Evolutionary conservation across 2,888 invertebrate species (phyloP).

Genomic region (Ochropleura leucogaster): DNA sequence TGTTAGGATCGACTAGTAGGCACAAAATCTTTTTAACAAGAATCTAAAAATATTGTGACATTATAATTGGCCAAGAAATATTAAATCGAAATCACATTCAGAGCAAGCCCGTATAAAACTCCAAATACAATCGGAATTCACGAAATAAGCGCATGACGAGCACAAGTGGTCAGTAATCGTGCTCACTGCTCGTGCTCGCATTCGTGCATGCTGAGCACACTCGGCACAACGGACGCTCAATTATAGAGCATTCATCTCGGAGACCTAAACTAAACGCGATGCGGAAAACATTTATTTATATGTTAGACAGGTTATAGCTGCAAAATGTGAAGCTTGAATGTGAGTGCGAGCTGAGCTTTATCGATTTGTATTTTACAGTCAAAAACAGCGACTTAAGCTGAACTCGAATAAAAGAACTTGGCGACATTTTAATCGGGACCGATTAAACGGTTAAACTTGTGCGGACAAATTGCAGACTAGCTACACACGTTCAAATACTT

Average conservation of each 20-base stretch:
- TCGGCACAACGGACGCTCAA: slow-evolving; percentile 61
- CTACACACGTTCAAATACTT: background rate
- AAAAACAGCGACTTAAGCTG: background rate
- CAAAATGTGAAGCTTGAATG: background rate
- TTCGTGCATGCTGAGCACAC: slow-evolving; percentile 47
- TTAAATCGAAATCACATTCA: background rate
- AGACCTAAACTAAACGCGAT: slow-evolving; percentile 16
- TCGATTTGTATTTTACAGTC: background rate
- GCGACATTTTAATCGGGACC: background rate
- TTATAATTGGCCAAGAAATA: background rate
- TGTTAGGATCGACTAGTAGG: background rate
- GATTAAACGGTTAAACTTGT: background rate
- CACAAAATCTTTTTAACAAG: background rate
- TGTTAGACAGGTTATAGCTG: background rate
- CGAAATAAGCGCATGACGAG: slow-evolving; percentile 36
- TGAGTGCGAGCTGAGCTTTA: background rate
- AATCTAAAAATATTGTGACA: background rate
- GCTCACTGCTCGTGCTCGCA: slow-evolving; percentile 34
- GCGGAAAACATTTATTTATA: slow-evolving; percentile 16
- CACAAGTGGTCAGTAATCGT: slow-evolving; percentile 42
- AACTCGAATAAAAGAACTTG: background rate
- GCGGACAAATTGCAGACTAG: background rate
- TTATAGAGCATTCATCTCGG: slow-evolving; percentile 58
- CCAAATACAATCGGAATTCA: slow-evolving; percentile 41
- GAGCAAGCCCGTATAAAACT: slow-evolving; percentile 15